Evolutionary conservation across 1,140 invertebrate genomes (phyloP).

Genomic region (Papilio helenus): DNA sequence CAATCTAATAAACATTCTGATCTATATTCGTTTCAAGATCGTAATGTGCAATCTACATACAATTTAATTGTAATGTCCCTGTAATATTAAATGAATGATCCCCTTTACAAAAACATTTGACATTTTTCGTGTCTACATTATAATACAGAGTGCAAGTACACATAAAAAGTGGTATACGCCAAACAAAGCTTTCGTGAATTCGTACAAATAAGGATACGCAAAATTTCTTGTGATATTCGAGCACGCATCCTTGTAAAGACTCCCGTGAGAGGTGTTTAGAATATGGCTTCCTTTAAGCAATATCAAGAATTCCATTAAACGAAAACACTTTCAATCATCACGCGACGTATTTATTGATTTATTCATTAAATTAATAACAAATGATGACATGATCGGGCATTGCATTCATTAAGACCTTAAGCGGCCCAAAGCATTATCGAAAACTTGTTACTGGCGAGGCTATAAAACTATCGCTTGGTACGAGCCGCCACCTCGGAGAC

Average conservation of each 20-base stretch:
- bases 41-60: constrained; percentile 6
- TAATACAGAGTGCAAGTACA: neutral
- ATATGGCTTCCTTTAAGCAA: constrained; percentile 3
- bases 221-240: constrained; percentile 9
- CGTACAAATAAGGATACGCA: constrained; percentile 15
- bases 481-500: constrained; percentile 59
- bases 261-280: constrained; percentile 13
- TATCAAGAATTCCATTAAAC: constrained; percentile 8
- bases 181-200: constrained; percentile 19
- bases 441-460: constrained; percentile 72
- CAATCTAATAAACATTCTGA: constrained; percentile 3
- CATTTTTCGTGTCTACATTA: constrained; percentile 16
- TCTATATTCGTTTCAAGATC: constrained; percentile 15
- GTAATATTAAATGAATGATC: constrained; percentile 8
- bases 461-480: constrained; percentile 64
- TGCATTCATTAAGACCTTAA: constrained; percentile 77
- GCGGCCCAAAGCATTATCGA: constrained; percentile 74
- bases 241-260: constrained; percentile 3
- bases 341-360: constrained; percentile 44
- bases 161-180: neutral
- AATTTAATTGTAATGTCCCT: neutral
- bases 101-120: constrained; percentile 9
- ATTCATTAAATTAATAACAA: constrained; percentile 78
- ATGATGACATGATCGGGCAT: constrained; percentile 71
- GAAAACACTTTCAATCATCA: neutral